Evolutionary conservation across 2,797 vertebrate genomes (phyloP).

Genomic region (Propithecus deckenii): DNA sequence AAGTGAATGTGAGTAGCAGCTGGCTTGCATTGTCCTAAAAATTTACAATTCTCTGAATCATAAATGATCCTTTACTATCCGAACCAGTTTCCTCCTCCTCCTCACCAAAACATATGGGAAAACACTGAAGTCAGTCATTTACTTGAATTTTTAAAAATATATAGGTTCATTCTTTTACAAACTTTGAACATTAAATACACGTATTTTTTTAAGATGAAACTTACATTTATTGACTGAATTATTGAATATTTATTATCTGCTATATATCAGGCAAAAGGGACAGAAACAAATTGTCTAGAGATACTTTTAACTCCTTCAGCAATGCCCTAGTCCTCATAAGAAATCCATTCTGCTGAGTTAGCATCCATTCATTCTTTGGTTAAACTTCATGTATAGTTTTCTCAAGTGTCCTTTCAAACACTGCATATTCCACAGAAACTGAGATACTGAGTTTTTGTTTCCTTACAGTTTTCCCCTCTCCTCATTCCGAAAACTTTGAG

Average conservation of each 20-base stretch:
- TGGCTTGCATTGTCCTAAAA: not conserved
- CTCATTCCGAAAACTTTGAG: slow-evolving; percentile 8
- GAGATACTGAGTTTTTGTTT: not conserved
- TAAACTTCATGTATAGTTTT: slow-evolving; percentile 42
- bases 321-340: not conserved
- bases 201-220: not conserved
- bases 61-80: not conserved
- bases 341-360: not conserved
- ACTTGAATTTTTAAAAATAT: not conserved
- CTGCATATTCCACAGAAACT: slow-evolving; percentile 73
- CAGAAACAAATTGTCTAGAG: not conserved
- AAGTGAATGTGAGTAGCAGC: not conserved
- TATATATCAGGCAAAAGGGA: not conserved
- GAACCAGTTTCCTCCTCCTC: not conserved
- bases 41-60: not conserved
- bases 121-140: not conserved
- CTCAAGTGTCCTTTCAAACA: not conserved
- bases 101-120: not conserved
- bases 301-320: slow-evolving; percentile 29
- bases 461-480: not conserved
- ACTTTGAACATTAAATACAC: not conserved
- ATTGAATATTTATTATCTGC: slow-evolving; percentile 25
- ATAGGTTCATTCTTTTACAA: not conserved
- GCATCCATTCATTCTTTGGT: not conserved
- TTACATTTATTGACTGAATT: not conserved